phyloP scores from a whole-genome alignment of 2,113 vertebrate genomes.

The Synchiropus splendidus region DNA sequence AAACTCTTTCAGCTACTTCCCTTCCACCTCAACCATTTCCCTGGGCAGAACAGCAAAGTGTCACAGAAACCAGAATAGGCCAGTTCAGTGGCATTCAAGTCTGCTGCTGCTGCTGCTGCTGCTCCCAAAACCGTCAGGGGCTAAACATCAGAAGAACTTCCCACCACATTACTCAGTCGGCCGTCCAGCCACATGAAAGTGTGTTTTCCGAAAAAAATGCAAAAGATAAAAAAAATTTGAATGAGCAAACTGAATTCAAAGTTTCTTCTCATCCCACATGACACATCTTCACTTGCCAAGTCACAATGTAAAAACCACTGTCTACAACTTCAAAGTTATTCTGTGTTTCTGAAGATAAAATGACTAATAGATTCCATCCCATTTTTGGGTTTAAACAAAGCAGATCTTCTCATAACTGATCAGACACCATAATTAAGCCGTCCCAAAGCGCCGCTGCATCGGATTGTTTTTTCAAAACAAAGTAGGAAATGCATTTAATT shows the following conservation, averaged over 20 bases:
- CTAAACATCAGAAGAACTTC: constrained; percentile 35
- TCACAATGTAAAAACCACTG: too few relatives aligned
- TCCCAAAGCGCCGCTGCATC: too few relatives aligned
- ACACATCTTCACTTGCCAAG: constrained; percentile 24
- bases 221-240: constrained; percentile 33
- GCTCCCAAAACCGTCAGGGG: constrained; percentile 29
- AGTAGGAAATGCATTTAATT: too few relatives aligned
- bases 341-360: too few relatives aligned
- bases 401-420: too few relatives aligned
- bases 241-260: constrained; percentile 31
- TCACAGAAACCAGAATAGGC: constrained; percentile 26
- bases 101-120: constrained; percentile 29
- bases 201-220: constrained; percentile 12
- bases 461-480: too few relatives aligned
- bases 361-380: too few relatives aligned
- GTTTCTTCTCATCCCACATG: constrained; percentile 21
- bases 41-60: constrained; percentile 41
- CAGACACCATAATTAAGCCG: too few relatives aligned
- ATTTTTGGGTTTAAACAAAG: too few relatives aligned
- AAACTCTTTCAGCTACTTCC: background rate
- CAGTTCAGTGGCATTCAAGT: constrained; percentile 33
- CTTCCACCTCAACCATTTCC: constrained; percentile 4
- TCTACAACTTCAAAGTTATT: too few relatives aligned
- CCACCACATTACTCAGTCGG: constrained; percentile 37
- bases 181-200: constrained; percentile 11